phyloP scores from a whole-genome alignment of 2,797 vertebrate species.

The Pseudomugil tenellus region DNA sequence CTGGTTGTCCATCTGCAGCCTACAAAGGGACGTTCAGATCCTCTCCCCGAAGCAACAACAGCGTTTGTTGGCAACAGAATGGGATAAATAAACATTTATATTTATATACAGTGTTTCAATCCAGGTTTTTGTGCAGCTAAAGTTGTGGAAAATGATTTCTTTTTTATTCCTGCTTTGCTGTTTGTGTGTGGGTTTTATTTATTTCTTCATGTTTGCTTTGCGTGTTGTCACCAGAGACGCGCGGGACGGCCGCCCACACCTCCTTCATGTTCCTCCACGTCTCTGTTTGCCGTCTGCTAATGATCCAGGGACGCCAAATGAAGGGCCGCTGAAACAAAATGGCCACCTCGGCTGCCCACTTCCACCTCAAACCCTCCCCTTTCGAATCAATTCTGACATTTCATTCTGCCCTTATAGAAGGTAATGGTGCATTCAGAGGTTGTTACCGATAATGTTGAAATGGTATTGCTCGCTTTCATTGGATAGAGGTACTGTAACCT shows the following conservation, averaged over 20 bases:
- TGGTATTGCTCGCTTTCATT: slow-evolving; percentile 68
- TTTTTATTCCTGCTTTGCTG: slow-evolving; percentile 34
- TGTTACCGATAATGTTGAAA: slow-evolving; percentile 77
- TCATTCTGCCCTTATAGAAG: slow-evolving; percentile 80
- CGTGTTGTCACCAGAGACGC: slow-evolving; percentile 57
- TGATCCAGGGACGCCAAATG: slow-evolving; percentile 66
- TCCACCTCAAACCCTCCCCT: slow-evolving; percentile 67
- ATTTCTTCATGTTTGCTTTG: slow-evolving; percentile 5
- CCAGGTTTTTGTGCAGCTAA: slow-evolving; percentile 72
- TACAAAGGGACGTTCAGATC: slow-evolving; percentile 76
- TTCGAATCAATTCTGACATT: slow-evolving; percentile 81
- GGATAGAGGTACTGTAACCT: slow-evolving; percentile 62
- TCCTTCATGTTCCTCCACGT: slow-evolving; percentile 62
- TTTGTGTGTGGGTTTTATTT: slow-evolving; percentile 1
- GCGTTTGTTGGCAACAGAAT: slow-evolving; percentile 66
- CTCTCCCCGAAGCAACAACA: slow-evolving; percentile 61
- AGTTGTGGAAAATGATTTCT: slow-evolving; percentile 65
- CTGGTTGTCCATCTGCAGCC: slow-evolving; percentile 74
- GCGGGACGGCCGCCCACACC: slow-evolving; percentile 48
- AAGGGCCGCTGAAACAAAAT: slow-evolving; percentile 72
- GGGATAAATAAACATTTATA: slow-evolving; percentile 8
- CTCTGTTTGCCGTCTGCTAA: slow-evolving; percentile 48
- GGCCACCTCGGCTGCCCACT: slow-evolving; percentile 69
- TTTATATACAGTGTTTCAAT: not conserved
- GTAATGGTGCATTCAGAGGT: slow-evolving; percentile 80